Evolutionary conservation across 2,113 vertebrate species (phyloP), one percentile per base, ranked within the genome.

Genomic region (Silurus asotus): DNA sequence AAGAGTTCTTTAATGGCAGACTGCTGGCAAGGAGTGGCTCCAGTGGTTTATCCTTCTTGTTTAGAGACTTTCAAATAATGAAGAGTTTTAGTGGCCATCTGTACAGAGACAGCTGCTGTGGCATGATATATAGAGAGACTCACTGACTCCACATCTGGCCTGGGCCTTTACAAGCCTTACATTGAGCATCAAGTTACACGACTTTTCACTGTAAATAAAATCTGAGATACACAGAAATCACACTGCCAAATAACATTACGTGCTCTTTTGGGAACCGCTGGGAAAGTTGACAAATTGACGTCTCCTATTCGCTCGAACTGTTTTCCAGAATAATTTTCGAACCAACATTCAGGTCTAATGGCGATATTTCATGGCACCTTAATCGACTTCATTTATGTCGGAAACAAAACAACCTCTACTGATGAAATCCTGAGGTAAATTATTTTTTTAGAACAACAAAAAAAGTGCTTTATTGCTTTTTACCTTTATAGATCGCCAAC

Each of bases 61-160:
- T 87, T 79, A 87, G 87, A 77, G 88, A 67, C 77, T 64, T 75
- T 88, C 81, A 85, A 89, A 86, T 87, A 86, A 89, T 78, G 84
- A 83, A 76, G 77, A 75, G 56, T 83, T 82, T 84, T 74, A 87
- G 61, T 82, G 82, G 70, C 90, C 90, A 89, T 89, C 88, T 89
- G 90, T 65, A 86, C 37, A 58, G 61, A 62, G 53, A 48, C 90
- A 89, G 82, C 88, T 90, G 90, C 45, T 82, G 37, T 56, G 48
- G n/a, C 20, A 28, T 75, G 82, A 76, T 82, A 49, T 82, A 49
- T 58, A 84, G 59, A 61, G 59, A 61, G 65, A 79, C 56, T 89
- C 70, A 77, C 78, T 64, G 80, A n/a, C 61, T 78, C 55, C 86
- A 89, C 88, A 89, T 90, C 90, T 89, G 90, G 64, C 70, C 17